Base-by-base conservation (phyloP, 2,797 vertebrate species). In the Periparus ater region DNA sequence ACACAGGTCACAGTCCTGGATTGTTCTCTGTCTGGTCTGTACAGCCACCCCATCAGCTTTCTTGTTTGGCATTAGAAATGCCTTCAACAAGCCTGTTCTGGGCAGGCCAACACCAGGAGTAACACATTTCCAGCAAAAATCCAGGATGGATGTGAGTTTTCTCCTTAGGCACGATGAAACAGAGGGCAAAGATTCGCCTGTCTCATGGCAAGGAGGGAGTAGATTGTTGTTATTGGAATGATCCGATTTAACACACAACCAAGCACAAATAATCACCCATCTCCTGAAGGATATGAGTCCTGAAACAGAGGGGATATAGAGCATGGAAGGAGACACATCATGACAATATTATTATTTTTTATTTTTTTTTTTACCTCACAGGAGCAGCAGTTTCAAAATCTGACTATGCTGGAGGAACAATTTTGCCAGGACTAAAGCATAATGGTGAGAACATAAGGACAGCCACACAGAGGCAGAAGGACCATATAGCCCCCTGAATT, bases 201-300 rank as follows among this genome's bases (percentile, higher is more conserved):
- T 36, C n/a, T 66, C 75, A 30, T 0, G 0, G 48, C 38, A 36
- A 53, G 32, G 53, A 89, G 27, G 20, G 27, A 75, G 55, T 55
- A 77, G 38, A 42, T 27, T 61, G 10, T 7, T 66, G 77, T 19
- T 29, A 53, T 25, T 70, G 51, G 29, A 89, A 70, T 73, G 2
- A 89, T 73, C 32, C 8, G n/a, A 66, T 93, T 92, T 87, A 92
- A 85, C 77, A 88, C 71, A 73, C 48, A 93, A 48, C 38, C 47
- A 58, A 92, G 78, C 75, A 79, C 82, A 94, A 86, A 73, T 85
- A 94, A 91, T 85, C 74, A 55, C 26, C 26, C 13, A 26, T 53
- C 36, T 89, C 77, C 66, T 79, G 71, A 73, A 93, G 32, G 40
- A 38, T 53, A 55, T 60, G 45, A 92, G 32, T 47, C 38, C 58